phyloP scores from a whole-genome alignment of 2,113 vertebrate species.

The Erythrocercus mccallii region DNA sequence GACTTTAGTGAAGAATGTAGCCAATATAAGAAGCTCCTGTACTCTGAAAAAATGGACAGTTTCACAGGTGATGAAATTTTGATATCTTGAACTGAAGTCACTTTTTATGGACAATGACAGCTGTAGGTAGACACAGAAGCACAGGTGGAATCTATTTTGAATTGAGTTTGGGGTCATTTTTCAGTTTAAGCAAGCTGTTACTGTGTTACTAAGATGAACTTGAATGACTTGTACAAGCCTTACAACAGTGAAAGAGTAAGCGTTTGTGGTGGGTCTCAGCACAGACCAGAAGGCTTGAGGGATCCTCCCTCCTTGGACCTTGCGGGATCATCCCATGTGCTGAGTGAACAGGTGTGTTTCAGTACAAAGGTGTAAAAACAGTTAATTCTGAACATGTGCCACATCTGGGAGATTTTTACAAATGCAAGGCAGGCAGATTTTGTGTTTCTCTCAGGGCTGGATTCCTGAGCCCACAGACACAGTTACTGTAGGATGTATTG shows the following conservation, averaged over 20 bases:
- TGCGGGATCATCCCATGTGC: background rate
- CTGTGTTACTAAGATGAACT: background rate
- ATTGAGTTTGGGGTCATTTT: background rate
- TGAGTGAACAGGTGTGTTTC: background rate
- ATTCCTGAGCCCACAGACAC: constrained; percentile 47
- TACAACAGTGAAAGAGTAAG: background rate
- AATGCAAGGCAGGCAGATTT: background rate
- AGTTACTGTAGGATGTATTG: constrained; percentile 63
- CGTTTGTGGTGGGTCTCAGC: fast-evolving
- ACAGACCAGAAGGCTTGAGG: background rate
- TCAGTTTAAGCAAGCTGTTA: background rate
- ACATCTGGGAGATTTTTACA: background rate
- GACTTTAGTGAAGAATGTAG: constrained; percentile 49
- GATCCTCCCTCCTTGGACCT: background rate
- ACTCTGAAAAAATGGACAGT: constrained; percentile 24
- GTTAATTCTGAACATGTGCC: background rate
- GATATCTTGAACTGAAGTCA: constrained; percentile 41
- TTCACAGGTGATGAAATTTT: constrained; percentile 49
- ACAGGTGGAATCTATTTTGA: constrained; percentile 8
- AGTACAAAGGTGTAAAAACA: background rate
- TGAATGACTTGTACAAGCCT: background rate
- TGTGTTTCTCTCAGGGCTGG: constrained; percentile 49
- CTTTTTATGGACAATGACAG: constrained; percentile 13
- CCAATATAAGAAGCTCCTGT: constrained; percentile 42
- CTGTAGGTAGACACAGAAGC: background rate